phyloP scores from a whole-genome alignment of 2,797 vertebrate genomes.

The Luscinia megarhynchos region DNA sequence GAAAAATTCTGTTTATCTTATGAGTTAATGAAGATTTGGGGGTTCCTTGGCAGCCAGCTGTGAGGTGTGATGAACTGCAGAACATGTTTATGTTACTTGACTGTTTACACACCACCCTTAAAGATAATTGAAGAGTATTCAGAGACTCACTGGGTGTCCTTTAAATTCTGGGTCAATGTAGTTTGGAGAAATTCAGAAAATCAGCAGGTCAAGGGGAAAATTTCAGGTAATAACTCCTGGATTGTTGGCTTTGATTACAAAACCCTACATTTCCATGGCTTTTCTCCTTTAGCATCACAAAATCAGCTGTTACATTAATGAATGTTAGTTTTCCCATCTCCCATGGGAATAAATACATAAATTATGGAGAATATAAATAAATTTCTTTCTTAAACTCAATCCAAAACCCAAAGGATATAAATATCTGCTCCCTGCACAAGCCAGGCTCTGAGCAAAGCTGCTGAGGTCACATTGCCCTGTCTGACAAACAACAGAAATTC shows the following conservation, averaged over 20 bases:
- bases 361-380: neutral
- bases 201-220: neutral
- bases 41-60: neutral
- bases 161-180: neutral
- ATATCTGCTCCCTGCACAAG: neutral
- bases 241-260: neutral
- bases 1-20: neutral
- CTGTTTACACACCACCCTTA: neutral
- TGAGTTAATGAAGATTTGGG: neutral
- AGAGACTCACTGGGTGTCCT: neutral
- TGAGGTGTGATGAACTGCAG: neutral
- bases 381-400: neutral
- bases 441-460: neutral
- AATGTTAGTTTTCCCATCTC: neutral
- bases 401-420: neutral
- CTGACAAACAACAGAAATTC: neutral
- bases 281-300: neutral
- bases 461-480: neutral
- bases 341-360: neutral
- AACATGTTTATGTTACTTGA: neutral
- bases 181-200: neutral
- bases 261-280: neutral
- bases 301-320: neutral
- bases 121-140: neutral
- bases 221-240: neutral